Conservation (phyloP, 1,140 invertebrate genomes). For the Copidosoma floridanum region DNA sequence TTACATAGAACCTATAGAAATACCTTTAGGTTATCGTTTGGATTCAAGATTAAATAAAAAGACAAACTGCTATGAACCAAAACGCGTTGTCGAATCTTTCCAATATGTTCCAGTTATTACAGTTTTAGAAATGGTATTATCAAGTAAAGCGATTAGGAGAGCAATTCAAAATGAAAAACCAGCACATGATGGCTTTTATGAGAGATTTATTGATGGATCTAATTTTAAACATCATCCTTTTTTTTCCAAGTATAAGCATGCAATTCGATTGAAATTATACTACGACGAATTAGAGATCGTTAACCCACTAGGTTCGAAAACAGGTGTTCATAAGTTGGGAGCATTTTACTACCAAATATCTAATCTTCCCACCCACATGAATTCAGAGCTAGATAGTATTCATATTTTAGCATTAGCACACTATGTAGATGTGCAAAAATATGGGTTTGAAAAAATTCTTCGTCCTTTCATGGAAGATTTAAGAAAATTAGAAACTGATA, state of each 20-base stretch:
- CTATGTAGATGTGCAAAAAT: slow-evolving; percentile 6
- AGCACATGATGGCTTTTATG: neutral
- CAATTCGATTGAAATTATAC: slow-evolving; percentile 9
- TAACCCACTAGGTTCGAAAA: slow-evolving; percentile 17
- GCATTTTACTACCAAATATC: slow-evolving; percentile 5
- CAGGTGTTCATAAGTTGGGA: slow-evolving; percentile 13
- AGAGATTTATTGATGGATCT: slow-evolving; percentile 4
- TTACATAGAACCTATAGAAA: too few relatives aligned
- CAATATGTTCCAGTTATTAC: too few relatives aligned
- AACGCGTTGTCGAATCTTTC: neutral
- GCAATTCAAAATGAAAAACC: slow-evolving; percentile 4
- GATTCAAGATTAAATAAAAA: too few relatives aligned
- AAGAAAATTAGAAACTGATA: slow-evolving; percentile 12
- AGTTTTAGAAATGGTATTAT: slow-evolving; percentile 1
- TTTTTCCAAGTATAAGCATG: neutral
- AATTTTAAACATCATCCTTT: slow-evolving; percentile 6
- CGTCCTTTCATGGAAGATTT: slow-evolving; percentile 11
- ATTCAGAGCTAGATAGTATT: slow-evolving; percentile 9
- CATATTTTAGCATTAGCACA: slow-evolving; percentile 1
- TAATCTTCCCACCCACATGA: slow-evolving; percentile 12
- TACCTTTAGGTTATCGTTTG: too few relatives aligned
- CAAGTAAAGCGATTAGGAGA: slow-evolving; percentile 3
- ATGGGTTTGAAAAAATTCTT: slow-evolving; percentile 16
- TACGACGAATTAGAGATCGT: slow-evolving; percentile 5
- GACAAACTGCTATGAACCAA: neutral